Evolutionary conservation across 1,140 invertebrate species (phyloP), one percentile per base, ranked within the genome.

Genomic region (Heliconius nattereri): DNA sequence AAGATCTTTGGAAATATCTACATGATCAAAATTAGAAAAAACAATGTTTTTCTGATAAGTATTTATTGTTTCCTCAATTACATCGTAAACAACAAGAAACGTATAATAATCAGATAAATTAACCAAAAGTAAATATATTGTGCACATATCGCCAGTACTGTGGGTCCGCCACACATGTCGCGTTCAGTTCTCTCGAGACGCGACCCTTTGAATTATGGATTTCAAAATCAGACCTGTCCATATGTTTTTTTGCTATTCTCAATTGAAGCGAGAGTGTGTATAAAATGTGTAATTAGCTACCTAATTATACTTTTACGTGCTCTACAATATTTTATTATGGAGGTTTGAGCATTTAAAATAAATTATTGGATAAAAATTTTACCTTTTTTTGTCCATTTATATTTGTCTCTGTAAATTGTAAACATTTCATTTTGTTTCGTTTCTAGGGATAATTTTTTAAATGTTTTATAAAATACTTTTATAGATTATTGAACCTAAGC

Each of bases 281-380:
- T 23, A 40, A 76, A 70, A 80, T 80, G 54, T 70, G 70, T 83
- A 78, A 79, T 78, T 66, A 66, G 60, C 26, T 66, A 16, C 23
- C 23, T 66, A 29, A 66, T 66, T 66, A 66, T 66, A 66, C 26
- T 66, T 66, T 29, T 29, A 29, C 60, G 26, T 66, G 26, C 60
- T 29, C 26, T 66, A 29, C 16, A 29, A 66, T 66, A 66, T 66
- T 66, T 66, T 66, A 23, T 9, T 66, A 26, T 60, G 54, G n/a
- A 23, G 54, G n/a, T 5, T 26, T 66, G 23, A 66, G 23, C 23
- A 29, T 29, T 66, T 66, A 7, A 26, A 66, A 66, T 29, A 13
- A 29, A 60, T 26, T 26, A 11, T 26, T 66, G 29, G 9, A 29
- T 26, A 11, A 0, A 5, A 29, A 29, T 66, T 9, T 66, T 57